A percentile compares a stretch with the other conserved stretches of the same genome.
phyloP scores from a whole-genome alignment of 2,888 invertebrate species.

The Amphimallon solstitiale region DNA sequence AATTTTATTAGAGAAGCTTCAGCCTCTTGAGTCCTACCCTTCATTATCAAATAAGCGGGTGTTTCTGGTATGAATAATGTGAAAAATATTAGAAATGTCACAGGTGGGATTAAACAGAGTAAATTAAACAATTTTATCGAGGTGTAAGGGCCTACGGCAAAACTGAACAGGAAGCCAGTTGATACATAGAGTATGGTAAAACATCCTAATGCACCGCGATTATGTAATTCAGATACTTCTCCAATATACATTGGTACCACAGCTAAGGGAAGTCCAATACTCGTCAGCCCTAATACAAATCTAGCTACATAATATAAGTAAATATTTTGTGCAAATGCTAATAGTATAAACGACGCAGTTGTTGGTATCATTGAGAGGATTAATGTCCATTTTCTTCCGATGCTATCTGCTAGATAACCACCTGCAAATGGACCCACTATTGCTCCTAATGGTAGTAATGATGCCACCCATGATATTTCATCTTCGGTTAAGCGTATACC shows the following conservation, averaged over 20 bases:
- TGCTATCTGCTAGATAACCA: slow-evolving; percentile 71
- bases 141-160: slow-evolving; percentile 39
- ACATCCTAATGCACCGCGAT: slow-evolving; percentile 41
- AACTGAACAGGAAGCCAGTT: slow-evolving; percentile 38
- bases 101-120: slow-evolving; percentile 23
- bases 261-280: slow-evolving; percentile 66
- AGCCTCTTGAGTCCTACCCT: slow-evolving; percentile 65
- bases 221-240: slow-evolving; percentile 67
- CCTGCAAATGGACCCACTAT: slow-evolving; percentile 74
- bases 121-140: slow-evolving; percentile 28
- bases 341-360: slow-evolving; percentile 61
- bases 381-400: slow-evolving; percentile 73
- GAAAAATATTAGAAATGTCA: slow-evolving; percentile 33
- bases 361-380: slow-evolving; percentile 72
- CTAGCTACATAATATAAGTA: slow-evolving; percentile 39
- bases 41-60: slow-evolving; percentile 38
- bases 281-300: slow-evolving; percentile 37
- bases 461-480: slow-evolving; percentile 79
- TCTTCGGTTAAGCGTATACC: slow-evolving; percentile 63
- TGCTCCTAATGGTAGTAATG: slow-evolving; percentile 73
- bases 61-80: slow-evolving; percentile 40
- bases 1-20: slow-evolving; percentile 71
- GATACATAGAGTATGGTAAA: slow-evolving; percentile 37
- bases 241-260: slow-evolving; percentile 84
- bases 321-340: slow-evolving; percentile 36